These are phyloP conservation scores for Limnephilus rhombicus DNA, from an alignment of 2,888 invertebrate species.

Conservation along the genomic window DNA sequence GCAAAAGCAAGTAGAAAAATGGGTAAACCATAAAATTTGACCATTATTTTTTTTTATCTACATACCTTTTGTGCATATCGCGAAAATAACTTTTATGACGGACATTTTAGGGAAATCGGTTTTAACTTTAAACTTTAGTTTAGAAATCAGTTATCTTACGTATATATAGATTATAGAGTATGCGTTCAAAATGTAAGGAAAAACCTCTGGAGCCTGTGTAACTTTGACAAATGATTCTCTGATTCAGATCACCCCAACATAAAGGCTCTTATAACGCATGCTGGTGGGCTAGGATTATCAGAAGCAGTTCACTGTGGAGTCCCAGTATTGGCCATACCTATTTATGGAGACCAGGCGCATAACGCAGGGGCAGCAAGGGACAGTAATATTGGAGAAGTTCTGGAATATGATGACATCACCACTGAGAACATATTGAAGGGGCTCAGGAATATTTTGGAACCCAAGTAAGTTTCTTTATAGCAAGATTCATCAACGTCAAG, in stretches of 20 bases:
- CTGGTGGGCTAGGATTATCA: constrained; percentile 83
- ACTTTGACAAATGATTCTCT: background rate
- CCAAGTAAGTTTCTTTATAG: constrained; percentile 3
- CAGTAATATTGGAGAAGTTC: constrained; percentile 77
- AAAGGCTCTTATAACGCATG: constrained; percentile 84
- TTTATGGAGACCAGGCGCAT: constrained; percentile 82
- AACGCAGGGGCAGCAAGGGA: constrained; percentile 78
- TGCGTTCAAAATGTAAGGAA: too few species aligned
- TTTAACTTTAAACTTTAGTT: too few species aligned
- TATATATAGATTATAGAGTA: too few species aligned
- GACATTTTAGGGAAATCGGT: too few species aligned
- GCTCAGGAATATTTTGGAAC: constrained; percentile 13
- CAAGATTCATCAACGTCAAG: too few species aligned
- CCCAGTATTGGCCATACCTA: constrained; percentile 81
- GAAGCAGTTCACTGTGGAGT: constrained; percentile 83
- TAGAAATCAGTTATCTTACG: too few species aligned
- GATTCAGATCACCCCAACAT: constrained; percentile 82
- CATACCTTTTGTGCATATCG: too few species aligned
- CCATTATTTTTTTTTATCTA: too few species aligned
- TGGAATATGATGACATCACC: constrained; percentile 76
- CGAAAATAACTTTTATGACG: too few species aligned
- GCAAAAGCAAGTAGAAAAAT: too few species aligned
- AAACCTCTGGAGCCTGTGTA: too few species aligned
- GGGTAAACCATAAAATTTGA: too few species aligned
- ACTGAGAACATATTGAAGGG: constrained; percentile 72